These are phyloP conservation scores for Pogonus chalceus DNA, from an alignment of 1,140 invertebrate genomes.

Conservation along the genomic window DNA sequence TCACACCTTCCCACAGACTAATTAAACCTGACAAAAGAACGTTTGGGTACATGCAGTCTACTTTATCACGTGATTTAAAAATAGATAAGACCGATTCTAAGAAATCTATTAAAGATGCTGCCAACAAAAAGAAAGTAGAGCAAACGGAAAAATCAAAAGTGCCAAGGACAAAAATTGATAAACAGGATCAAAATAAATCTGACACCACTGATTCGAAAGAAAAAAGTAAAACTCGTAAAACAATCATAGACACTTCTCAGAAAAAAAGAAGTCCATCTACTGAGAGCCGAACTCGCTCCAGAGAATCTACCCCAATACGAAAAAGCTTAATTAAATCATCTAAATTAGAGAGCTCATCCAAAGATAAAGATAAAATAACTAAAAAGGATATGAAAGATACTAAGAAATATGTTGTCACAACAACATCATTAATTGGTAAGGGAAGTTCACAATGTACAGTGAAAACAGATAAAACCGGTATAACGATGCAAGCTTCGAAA, in stretches of 20 bases:
- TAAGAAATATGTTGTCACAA: not conserved
- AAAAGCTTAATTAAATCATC: not conserved
- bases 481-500: conserved; percentile 18
- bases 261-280: not conserved
- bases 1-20: conserved; percentile 10
- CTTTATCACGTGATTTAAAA: conserved; percentile 38
- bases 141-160: conserved; percentile 14
- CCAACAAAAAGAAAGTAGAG: conserved; percentile 22
- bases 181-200: conserved; percentile 8
- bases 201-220: not conserved
- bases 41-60: conserved; percentile 39
- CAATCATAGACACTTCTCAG: not conserved
- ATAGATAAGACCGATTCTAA: conserved; percentile 27
- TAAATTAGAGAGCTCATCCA: not conserved
- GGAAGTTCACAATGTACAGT: not conserved
- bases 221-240: not conserved
- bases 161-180: conserved; percentile 10
- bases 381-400: not conserved
- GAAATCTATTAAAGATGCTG: conserved; percentile 25
- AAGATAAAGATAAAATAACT: not conserved
- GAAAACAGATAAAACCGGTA: conserved; percentile 27
- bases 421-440: not conserved
- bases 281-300: not conserved
- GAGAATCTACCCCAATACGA: not conserved
- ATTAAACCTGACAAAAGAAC: conserved; percentile 22